Evolutionary conservation across 2,797 vertebrate genomes (phyloP).

Genomic region (Molossus alvarezi): DNA sequence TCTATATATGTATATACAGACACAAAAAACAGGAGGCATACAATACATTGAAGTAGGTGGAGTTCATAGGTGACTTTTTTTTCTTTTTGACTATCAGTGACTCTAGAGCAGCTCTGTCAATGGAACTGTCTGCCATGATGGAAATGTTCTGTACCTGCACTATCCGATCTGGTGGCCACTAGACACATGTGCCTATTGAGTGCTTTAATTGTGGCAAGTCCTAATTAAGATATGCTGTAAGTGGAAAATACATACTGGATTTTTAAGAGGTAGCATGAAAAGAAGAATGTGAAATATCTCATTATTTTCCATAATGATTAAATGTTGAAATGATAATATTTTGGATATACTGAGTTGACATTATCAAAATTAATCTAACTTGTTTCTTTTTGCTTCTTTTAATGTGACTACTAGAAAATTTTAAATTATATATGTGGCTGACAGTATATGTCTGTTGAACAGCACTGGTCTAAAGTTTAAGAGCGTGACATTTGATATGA

Average conservation of each 20-base stretch:
- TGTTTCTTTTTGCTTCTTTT: conserved; percentile 24
- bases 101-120: neutral
- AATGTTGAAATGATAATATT: conserved; percentile 7
- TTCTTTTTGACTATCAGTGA: neutral
- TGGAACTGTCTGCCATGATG: neutral
- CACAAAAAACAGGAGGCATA: neutral
- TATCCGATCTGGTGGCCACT: neutral
- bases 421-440: neutral
- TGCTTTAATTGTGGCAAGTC: neutral
- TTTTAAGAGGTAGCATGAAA: conserved; percentile 6
- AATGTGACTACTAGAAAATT: neutral
- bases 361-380: neutral
- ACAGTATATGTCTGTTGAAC: neutral
- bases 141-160: neutral
- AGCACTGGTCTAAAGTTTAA: conserved; percentile 2
- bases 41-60: neutral
- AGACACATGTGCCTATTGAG: neutral
- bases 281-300: conserved; percentile 20
- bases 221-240: neutral
- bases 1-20: neutral
- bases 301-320: conserved; percentile 32
- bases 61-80: neutral
- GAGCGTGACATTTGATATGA: neutral
- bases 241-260: neutral
- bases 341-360: neutral